Evolutionary conservation across 2,888 invertebrate genomes (phyloP).

Genomic region (Tiphia femorata): DNA sequence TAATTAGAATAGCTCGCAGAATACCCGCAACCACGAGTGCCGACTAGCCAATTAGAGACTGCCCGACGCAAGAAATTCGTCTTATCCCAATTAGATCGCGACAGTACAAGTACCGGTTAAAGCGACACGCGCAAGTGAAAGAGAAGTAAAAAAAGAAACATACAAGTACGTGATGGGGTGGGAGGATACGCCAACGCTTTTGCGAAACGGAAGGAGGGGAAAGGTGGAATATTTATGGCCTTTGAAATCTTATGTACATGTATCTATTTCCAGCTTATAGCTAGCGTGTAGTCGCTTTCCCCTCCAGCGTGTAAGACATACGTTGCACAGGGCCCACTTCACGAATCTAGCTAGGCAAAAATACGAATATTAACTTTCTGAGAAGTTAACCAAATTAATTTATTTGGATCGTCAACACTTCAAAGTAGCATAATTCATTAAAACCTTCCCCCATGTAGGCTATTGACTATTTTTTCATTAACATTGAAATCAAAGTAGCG

Average conservation of each 20-base stretch:
- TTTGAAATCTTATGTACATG: conserved; percentile 50
- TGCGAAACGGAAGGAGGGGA: conserved; percentile 14
- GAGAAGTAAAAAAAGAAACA: neutral
- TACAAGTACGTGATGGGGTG: neutral
- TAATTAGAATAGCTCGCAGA: too few relatives aligned
- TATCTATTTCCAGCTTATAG: conserved; percentile 46
- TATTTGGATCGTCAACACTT: too few relatives aligned
- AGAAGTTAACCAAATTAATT: too few relatives aligned
- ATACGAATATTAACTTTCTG: too few relatives aligned
- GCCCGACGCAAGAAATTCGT: conserved; percentile 45
- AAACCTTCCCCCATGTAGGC: too few relatives aligned
- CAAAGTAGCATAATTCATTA: too few relatives aligned
- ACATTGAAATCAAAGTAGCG: too few relatives aligned
- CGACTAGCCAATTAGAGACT: conserved; percentile 48
- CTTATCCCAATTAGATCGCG: conserved; percentile 50
- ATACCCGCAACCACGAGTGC: conserved; percentile 46
- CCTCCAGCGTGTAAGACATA: too few relatives aligned
- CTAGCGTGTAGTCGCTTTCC: conserved; percentile 19
- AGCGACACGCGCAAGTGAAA: neutral
- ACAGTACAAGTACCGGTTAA: too few relatives aligned
- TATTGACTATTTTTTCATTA: too few relatives aligned
- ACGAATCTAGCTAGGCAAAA: too few relatives aligned
- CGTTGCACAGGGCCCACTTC: too few relatives aligned
- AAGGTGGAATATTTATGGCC: conserved; percentile 43
- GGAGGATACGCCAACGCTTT: conserved; percentile 1